Evolutionary conservation across 1,140 invertebrate species (phyloP), one percentile per base, ranked within the genome.

Genomic region (Macrobrachium nipponense): DNA sequence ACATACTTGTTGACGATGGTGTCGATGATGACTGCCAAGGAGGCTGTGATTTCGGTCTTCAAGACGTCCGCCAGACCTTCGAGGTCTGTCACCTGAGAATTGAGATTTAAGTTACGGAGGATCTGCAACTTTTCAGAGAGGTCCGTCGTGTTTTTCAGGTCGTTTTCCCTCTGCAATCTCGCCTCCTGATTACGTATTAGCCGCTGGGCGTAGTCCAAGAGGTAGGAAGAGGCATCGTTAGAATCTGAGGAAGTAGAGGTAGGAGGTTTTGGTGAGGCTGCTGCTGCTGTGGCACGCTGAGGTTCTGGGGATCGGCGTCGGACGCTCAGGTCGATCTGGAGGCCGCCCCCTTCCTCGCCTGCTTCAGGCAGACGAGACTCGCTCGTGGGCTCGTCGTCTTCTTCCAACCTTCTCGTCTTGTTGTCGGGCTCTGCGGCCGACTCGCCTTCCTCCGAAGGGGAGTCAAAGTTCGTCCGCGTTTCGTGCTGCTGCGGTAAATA

Each of bases 401-500:
- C 87, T 58, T 88, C 87, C 60, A 88, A 43, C n/a, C 87, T 82
- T 80, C 87, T 79, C n/a, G 82, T 79, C 70, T 88, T 88, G 44
- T 88, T 84, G 59, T 88, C 87, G 20, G 87, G 87, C 82, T 88
- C 87, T 2, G 81, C 77, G 51, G 94, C 90, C 96, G 95, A 72
- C 89, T 89, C 89, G 88, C 88, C 80, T 44, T 89, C 82, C 68
- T 88, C 87, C 60, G 61, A 70, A 17, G 66, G 80, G 4, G 89
- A 87, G 51, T 88, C 89, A 36, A 80, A 88, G 72, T 79, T 87
- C 68, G 72, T 76, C 36, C 89, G 87, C 2, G 90, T 75, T 72
- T 97, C 96, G 90, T 98, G 97, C 90, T 98, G 97, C 90, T 98
- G 97, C 1, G 98, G 98, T 89, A 98, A 96, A 91, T 98, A 98